phyloP scores from a whole-genome alignment of 2,888 invertebrate genomes.

The Electrophaes corylata region DNA sequence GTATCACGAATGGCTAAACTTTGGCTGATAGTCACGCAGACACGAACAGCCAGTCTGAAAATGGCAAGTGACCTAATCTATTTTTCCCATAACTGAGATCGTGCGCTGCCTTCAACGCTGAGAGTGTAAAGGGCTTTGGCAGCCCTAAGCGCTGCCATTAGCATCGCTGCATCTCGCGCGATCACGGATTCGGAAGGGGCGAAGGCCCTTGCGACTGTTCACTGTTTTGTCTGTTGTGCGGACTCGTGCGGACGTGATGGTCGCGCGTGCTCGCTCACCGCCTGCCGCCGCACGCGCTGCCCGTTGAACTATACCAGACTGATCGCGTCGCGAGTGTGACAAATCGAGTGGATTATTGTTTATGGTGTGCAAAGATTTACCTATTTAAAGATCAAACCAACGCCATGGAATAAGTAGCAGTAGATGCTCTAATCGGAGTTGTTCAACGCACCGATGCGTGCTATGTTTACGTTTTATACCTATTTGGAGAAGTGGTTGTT shows the following conservation, averaged over 20 bases:
- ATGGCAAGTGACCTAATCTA: conserved; percentile 28
- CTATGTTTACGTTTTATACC: conserved; percentile 70
- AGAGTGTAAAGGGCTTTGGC: conserved; percentile 34
- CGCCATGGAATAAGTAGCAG: conserved; percentile 18
- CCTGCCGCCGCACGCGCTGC: conserved; percentile 58
- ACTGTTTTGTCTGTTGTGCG: conserved; percentile 73
- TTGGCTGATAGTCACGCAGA: conserved; percentile 15
- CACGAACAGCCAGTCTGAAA: conserved; percentile 28
- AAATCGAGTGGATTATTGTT: conserved; percentile 71
- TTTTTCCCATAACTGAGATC: conserved; percentile 18
- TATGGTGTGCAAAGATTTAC: conserved; percentile 66
- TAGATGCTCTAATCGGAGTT: conserved; percentile 56
- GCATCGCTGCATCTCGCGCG: conserved; percentile 79
- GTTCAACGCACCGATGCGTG: conserved; percentile 61
- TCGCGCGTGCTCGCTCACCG: conserved; percentile 73
- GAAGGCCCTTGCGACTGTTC: conserved; percentile 74
- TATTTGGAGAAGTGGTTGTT: conserved; percentile 63
- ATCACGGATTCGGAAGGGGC: conserved; percentile 81
- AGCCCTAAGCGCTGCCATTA: conserved; percentile 62
- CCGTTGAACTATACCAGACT: conserved; percentile 39
- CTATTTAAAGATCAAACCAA: conserved; percentile 63
- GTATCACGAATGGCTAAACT: background rate
- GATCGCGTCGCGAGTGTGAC: conserved; percentile 60
- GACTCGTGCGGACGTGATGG: conserved; percentile 74
- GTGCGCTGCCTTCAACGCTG: conserved; percentile 17